A percentile compares a stretch with the other conserved stretches of the same genome.
Conservation (phyloP, 2,113 vertebrate species). For the Labeo rohita region DNA sequence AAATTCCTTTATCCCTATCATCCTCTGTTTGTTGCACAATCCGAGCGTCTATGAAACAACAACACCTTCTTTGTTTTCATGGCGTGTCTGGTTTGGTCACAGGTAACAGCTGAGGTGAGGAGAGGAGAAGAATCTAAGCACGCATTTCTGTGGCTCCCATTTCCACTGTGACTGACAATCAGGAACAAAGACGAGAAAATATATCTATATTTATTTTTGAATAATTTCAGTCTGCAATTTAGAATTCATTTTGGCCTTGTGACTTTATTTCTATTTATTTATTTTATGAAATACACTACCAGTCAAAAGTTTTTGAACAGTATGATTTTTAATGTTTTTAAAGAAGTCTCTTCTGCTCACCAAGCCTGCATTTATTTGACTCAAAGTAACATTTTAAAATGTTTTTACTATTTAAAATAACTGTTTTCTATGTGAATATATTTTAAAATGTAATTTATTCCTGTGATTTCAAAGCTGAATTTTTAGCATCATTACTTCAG, state of each 20-base stretch:
- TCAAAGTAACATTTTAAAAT: no score
- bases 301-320: no score
- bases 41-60: conserved; percentile 49
- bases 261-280: background rate
- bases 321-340: no score
- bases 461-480: background rate
- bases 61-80: conserved; percentile 47
- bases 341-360: no score
- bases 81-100: conserved; percentile 39
- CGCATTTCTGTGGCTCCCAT: conserved; percentile 20
- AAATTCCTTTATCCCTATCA: conserved; percentile 49
- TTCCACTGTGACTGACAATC: conserved; percentile 7
- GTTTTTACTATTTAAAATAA: no score
- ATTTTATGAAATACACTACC: background rate
- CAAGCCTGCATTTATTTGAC: no score
- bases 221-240: background rate
- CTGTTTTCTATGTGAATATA: background rate
- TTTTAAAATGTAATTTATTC: background rate
- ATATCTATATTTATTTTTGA: conserved; percentile 37
- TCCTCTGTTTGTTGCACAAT: conserved; percentile 36
- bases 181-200: conserved; percentile 17
- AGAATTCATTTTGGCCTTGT: background rate
- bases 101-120: conserved; percentile 42
- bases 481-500: background rate
- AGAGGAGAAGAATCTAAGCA: conserved; percentile 37